Percentiles rank a stretch among this genome's conserved stretches.
phyloP scores from a whole-genome alignment of 2,888 invertebrate genomes.

The Lasioglossum zephyrum region DNA sequence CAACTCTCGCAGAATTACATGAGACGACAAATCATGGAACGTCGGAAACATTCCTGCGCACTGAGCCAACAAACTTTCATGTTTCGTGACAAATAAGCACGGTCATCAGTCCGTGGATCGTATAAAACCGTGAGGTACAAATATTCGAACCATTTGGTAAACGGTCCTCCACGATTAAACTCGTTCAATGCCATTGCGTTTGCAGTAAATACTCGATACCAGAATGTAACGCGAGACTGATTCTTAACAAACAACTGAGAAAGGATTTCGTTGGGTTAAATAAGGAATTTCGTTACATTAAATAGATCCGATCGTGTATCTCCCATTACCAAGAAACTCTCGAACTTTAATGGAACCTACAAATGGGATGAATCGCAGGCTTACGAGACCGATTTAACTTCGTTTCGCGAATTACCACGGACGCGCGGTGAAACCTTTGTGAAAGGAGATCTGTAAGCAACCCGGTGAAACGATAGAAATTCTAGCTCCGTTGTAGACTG shows the following conservation, averaged over 20 bases:
- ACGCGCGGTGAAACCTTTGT: slow-evolving; percentile 12
- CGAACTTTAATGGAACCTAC: slow-evolving; percentile 28
- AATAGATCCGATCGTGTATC: background rate
- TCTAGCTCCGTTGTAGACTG: slow-evolving; percentile 61
- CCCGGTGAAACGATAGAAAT: slow-evolving; percentile 45
- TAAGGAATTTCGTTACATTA: background rate
- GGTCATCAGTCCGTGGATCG: background rate
- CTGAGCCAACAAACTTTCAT: background rate
- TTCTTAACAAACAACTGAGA: background rate
- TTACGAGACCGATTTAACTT: slow-evolving; percentile 61
- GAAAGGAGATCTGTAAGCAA: slow-evolving; percentile 11
- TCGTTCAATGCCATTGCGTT: background rate
- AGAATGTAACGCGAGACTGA: background rate
- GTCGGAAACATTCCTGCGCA: background rate
- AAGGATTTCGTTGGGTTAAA: background rate
- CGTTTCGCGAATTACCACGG: slow-evolving; percentile 50
- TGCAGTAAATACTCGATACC: no score
- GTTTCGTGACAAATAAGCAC: background rate
- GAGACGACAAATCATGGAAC: background rate
- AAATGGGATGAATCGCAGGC: slow-evolving; percentile 51
- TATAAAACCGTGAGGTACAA: background rate
- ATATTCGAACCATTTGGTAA: background rate
- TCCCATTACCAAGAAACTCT: background rate
- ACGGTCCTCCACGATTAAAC: background rate
- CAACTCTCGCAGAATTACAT: background rate